phyloP scores from a whole-genome alignment of 2,888 invertebrate genomes.

The Chrysodeixis includens region DNA sequence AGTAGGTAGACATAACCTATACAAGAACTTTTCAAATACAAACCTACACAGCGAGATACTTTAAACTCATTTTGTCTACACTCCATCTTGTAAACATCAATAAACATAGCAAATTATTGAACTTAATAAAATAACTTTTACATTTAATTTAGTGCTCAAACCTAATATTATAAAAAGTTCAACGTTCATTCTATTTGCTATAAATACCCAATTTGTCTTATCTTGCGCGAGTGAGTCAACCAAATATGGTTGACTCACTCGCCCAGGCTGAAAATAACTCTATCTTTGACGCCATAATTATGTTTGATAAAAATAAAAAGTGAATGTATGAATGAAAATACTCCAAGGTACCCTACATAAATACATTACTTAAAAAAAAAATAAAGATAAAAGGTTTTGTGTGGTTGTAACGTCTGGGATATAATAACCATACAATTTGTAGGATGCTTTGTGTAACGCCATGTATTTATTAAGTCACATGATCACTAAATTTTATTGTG shows the following conservation, averaged over 20 bases:
- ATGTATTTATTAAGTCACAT: no score
- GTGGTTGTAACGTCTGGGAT: no score
- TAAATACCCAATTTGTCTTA: background rate
- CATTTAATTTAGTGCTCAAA: background rate
- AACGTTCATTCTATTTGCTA: background rate
- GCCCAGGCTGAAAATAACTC: conserved; percentile 2
- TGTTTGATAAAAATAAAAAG: background rate
- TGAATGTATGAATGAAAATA: background rate
- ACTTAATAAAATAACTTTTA: background rate
- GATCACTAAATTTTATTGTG: no score
- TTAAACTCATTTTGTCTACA: no score
- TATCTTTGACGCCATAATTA: background rate
- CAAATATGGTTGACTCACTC: no score
- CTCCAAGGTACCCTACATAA: background rate
- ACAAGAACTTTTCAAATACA: no score
- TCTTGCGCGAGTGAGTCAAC: background rate
- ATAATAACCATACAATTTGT: no score
- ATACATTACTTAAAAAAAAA: background rate
- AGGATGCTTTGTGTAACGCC: no score
- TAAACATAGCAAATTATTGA: background rate
- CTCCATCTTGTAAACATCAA: background rate
- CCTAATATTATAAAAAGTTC: background rate
- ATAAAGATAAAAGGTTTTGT: no score
- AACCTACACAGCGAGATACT: no score
- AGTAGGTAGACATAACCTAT: no score